These are phyloP conservation scores for Borostomias antarcticus DNA, from an alignment of 2,797 vertebrate genomes.

Conservation along the genomic window DNA sequence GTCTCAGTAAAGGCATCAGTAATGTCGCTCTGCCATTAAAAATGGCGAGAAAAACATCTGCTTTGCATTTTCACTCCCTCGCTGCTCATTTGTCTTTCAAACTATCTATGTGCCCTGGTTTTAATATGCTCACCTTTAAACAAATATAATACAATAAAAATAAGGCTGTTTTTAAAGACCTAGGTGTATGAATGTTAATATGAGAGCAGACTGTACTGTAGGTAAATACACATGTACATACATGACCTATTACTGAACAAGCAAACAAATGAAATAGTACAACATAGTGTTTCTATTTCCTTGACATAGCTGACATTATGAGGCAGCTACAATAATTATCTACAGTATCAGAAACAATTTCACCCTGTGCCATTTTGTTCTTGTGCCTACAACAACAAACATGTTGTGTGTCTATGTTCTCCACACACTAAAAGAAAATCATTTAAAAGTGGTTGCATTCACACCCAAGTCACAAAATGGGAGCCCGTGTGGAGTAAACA, in stretches of 20 bases:
- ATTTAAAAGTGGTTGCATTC: slow-evolving; percentile 51
- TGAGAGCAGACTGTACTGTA: slow-evolving; percentile 23
- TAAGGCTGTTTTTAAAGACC: slow-evolving; percentile 39
- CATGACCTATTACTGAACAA: slow-evolving; percentile 7
- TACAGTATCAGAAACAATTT: neutral
- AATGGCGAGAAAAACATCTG: slow-evolving; percentile 88
- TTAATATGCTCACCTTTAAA: slow-evolving; percentile 46
- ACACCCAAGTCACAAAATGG: slow-evolving; percentile 53
- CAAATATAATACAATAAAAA: neutral
- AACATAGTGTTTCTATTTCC: neutral
- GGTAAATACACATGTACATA: neutral
- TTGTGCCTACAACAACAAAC: neutral
- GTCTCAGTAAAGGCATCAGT: slow-evolving; percentile 95
- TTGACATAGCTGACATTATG: neutral
- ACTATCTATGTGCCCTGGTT: slow-evolving; percentile 62
- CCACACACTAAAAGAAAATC: slow-evolving; percentile 20
- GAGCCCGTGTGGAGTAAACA: slow-evolving; percentile 63
- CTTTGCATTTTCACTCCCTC: slow-evolving; percentile 80
- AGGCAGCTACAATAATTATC: neutral
- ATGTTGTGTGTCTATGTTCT: slow-evolving; percentile 26
- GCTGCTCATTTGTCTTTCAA: slow-evolving; percentile 77
- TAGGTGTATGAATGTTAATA: slow-evolving; percentile 29
- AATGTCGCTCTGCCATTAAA: slow-evolving; percentile 98
- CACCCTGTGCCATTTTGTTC: neutral
- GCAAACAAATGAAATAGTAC: slow-evolving; percentile 23